A percentile compares a stretch with the other conserved stretches of the same genome.
Conservation (phyloP, 2,797 vertebrate species). For the Gallirallus australis region DNA sequence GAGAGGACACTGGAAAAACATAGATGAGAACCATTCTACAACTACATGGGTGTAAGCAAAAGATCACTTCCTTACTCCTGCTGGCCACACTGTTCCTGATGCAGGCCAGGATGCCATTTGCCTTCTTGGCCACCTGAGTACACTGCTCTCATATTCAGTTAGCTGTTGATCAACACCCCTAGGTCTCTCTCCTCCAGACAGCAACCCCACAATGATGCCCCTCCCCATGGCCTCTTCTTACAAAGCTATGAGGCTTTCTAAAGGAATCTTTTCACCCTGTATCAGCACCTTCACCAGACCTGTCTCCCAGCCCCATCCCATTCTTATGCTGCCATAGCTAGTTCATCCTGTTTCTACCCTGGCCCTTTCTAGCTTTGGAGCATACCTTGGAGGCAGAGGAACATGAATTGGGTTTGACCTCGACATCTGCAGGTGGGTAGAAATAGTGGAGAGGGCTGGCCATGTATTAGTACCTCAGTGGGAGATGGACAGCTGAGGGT, state of each 20-base stretch:
- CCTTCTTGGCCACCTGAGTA: too few species aligned
- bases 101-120: too few species aligned
- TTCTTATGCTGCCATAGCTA: background rate
- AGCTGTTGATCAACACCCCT: too few species aligned
- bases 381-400: background rate
- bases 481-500: background rate
- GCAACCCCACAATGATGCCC: background rate
- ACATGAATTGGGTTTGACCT: background rate
- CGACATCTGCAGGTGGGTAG: background rate
- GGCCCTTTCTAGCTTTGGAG: background rate
- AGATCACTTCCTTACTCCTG: too few species aligned
- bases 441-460: background rate
- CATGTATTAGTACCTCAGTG: background rate
- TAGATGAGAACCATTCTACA: background rate
- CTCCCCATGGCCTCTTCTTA: background rate
- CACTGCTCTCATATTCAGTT: too few species aligned
- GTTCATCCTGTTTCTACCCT: background rate
- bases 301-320: background rate
- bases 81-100: too few species aligned
- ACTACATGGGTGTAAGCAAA: background rate
- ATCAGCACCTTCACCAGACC: background rate
- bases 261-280: background rate
- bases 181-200: too few species aligned
- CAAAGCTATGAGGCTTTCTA: background rate
- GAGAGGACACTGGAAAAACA: background rate